Evolutionary conservation across 92 coral and sea anemone species (phyloP).

Genomic region (Phymanthus crucifer): DNA sequence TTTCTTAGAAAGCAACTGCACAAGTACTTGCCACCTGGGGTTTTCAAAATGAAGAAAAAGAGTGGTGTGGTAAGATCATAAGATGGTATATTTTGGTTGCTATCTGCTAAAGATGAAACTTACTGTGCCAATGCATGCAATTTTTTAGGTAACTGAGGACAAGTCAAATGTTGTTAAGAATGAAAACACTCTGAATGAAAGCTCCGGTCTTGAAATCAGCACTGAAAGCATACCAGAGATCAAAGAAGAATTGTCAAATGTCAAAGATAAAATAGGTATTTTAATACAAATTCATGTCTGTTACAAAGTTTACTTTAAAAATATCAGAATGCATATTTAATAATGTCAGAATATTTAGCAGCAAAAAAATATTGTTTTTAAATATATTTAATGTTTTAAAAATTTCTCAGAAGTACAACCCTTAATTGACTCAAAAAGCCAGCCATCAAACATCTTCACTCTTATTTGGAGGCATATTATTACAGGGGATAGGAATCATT

Average conservation of each 20-base stretch:
- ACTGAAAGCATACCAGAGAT: slow-evolving; percentile 27
- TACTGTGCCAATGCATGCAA: neutral
- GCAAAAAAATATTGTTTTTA: too few relatives aligned
- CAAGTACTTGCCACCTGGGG: slow-evolving; percentile 75
- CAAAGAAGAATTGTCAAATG: slow-evolving; percentile 22
- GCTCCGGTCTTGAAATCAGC: slow-evolving; percentile 15
- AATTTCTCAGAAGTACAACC: too few relatives aligned
- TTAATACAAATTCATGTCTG: neutral
- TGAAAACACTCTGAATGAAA: slow-evolving; percentile 35
- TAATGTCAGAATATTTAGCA: too few relatives aligned
- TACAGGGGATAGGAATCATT: too few relatives aligned
- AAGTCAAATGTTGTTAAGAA: slow-evolving; percentile 20
- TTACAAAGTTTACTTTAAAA: neutral
- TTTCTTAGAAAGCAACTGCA: slow-evolving; percentile 76
- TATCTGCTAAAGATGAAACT: too few relatives aligned
- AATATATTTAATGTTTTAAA: too few relatives aligned
- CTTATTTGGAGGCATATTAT: too few relatives aligned
- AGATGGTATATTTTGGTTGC: neutral
- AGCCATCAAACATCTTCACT: too few relatives aligned
- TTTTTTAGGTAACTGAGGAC: slow-evolving; percentile 17
- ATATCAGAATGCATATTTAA: too few relatives aligned
- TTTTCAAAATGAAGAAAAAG: slow-evolving; percentile 78
- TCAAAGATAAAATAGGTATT: neutral
- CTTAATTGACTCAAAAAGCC: too few relatives aligned
- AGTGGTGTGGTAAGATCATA: slow-evolving; percentile 31